These are phyloP conservation scores for Limonius californicus DNA, from an alignment of 1,140 invertebrate species.

Conservation along the genomic window DNA sequence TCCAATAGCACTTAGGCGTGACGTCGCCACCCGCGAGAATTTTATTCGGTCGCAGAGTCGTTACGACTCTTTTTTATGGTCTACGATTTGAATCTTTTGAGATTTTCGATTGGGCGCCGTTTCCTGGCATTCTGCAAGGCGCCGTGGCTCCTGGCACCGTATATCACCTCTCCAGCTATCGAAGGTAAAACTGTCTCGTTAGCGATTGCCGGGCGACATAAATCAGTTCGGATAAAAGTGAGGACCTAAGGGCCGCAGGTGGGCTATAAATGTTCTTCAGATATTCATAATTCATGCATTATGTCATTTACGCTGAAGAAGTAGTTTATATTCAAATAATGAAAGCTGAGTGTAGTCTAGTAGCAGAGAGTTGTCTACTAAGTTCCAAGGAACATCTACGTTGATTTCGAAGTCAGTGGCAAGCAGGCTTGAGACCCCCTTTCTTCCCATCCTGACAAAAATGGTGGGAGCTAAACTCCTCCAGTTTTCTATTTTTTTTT, in stretches of 20 bases:
- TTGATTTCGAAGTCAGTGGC: too few species aligned
- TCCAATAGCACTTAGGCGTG: conserved; percentile 16
- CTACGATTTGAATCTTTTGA: conserved; percentile 37
- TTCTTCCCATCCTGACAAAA: too few species aligned
- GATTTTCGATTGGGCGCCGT: conserved; percentile 33
- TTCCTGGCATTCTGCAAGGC: conserved; percentile 28
- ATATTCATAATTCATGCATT: conserved; percentile 42
- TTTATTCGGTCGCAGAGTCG: conserved; percentile 28
- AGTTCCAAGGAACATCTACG: too few species aligned
- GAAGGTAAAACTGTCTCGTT: conserved; percentile 39
- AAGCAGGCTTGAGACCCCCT: too few species aligned
- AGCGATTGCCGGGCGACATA: conserved; percentile 35
- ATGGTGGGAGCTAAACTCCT: too few species aligned
- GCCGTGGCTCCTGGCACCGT: conserved; percentile 32
- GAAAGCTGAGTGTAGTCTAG: not conserved
- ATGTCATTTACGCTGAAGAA: conserved; percentile 23
- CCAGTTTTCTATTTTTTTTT: too few species aligned
- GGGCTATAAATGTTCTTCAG: conserved; percentile 39
- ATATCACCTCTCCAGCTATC: conserved; percentile 33
- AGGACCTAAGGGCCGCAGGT: conserved; percentile 42
- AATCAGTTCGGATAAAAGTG: conserved; percentile 36
- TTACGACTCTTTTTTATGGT: conserved; percentile 35
- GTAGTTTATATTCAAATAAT: not conserved
- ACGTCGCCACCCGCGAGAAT: conserved; percentile 20
- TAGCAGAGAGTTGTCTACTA: too few species aligned